Evolutionary conservation across 2,888 invertebrate species (phyloP), one percentile per base, ranked within the genome.

Genomic region (Ephialtes manifestator): DNA sequence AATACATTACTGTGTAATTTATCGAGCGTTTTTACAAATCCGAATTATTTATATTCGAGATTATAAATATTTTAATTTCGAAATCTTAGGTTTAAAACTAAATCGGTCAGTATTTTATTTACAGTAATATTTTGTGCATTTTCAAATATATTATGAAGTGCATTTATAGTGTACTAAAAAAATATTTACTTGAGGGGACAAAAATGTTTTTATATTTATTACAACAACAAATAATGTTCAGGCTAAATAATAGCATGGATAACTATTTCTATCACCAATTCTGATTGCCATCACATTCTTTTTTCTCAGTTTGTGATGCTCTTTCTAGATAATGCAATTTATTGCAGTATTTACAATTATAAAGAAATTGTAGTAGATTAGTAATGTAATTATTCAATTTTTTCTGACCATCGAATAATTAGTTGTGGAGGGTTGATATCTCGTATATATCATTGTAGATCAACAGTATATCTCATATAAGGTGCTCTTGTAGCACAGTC

Each of bases 391-490:
- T 63, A 63, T 63, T 63, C 35, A 1, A 63, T 35, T 35, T n/a
- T 63, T 31, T 35, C 15, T 35, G 28, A 58, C 28, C 24, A 3
- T 28, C 58, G 58, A 31, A 24, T 58, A 58, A 58, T 58, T 28
- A 28, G 5, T 58, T 70, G 31, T 35, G 15, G 35, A 70, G 60
- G 60, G n/a, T 79, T 35, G 11, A 51, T 63, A 24, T 51, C 70
- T 48, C 58, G 15, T n/a, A 43, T 15, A 31, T 55, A 60, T 60
- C 24, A 46, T 68, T 67, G 55, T 31, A 53, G 39, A 58, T 63
- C 31, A 28, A 46, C 55, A 48, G 8, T 68, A 31, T 67, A 20
- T 81, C 39, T 39, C 81, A 24, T 81, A 81, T 63, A 81, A 81
- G 75, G n/a, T n/a, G n/a, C n/a, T n/a, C n/a, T n/a, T n/a, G n/a